Conservation (phyloP, 2,113 vertebrate species). For the Okapia johnstoni region DNA sequence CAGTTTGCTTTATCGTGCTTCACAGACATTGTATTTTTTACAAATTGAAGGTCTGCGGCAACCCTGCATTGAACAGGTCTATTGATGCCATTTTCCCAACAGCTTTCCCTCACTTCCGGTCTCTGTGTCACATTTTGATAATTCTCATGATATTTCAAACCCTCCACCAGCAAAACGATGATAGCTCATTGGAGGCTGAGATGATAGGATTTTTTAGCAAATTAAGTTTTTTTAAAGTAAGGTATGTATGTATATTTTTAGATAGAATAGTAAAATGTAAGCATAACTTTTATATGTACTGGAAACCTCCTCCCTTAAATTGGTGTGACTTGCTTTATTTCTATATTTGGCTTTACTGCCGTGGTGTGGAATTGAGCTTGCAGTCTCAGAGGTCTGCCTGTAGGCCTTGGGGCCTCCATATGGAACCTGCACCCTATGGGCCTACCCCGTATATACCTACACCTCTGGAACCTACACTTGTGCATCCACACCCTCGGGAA, state of each 20-base stretch:
- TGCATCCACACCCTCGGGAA: neutral
- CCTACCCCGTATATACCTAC: accelerated
- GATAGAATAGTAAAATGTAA: neutral
- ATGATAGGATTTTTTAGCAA: neutral
- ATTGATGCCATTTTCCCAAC: neutral
- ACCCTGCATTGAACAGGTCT: neutral
- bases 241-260: neutral
- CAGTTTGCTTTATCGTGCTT: no score
- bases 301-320: no score
- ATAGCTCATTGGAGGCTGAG: neutral
- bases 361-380: neutral
- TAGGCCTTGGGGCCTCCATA: neutral
- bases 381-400: neutral
- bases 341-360: neutral
- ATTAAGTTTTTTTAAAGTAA: neutral
- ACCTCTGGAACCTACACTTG: accelerated
- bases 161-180: neutral
- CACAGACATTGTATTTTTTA: neutral
- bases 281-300: neutral
- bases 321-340: neutral
- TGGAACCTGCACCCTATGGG: accelerated
- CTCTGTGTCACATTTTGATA: neutral
- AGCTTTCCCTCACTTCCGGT: neutral
- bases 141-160: neutral
- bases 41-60: neutral